Conservation (phyloP, 2,888 invertebrate species). For the Drosophila prostipennis region DNA sequence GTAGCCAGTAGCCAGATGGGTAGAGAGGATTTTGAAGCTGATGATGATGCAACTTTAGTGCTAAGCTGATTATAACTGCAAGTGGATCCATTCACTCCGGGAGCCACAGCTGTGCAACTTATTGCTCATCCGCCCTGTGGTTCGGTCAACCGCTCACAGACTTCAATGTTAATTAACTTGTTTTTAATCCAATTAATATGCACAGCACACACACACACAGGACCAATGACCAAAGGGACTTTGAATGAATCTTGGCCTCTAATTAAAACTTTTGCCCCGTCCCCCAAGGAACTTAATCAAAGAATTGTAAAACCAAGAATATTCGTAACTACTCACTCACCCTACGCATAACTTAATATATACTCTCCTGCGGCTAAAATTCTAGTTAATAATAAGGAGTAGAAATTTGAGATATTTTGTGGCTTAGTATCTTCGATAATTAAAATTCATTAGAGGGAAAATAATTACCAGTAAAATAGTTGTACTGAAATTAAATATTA, state of each 20-base stretch:
- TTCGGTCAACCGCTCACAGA: conserved; percentile 28
- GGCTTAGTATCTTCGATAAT: too few relatives aligned
- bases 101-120: conserved; percentile 12
- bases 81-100: conserved; percentile 2
- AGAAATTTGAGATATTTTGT: background rate
- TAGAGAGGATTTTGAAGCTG: background rate
- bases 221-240: conserved; percentile 27
- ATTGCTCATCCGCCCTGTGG: conserved; percentile 26
- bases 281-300: conserved; percentile 69
- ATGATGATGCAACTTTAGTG: conserved; percentile 21
- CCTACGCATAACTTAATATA: background rate
- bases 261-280: conserved; percentile 71
- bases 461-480: too few relatives aligned
- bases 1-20: too few relatives aligned
- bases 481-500: too few relatives aligned
- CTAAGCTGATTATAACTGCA: conserved; percentile 46
- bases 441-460: too few relatives aligned
- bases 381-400: background rate
- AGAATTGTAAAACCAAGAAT: conserved; percentile 52
- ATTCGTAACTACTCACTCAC: conserved; percentile 31
- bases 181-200: conserved; percentile 50
- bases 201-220: conserved; percentile 20
- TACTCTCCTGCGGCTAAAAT: background rate
- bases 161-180: conserved; percentile 40
- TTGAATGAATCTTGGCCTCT: conserved; percentile 44